A percentile compares a stretch with the other conserved stretches of the same genome.
These are phyloP conservation scores for Peromyscus maniculatus DNA, from an alignment of 2,113 vertebrate genomes.

Conservation along the genomic window DNA sequence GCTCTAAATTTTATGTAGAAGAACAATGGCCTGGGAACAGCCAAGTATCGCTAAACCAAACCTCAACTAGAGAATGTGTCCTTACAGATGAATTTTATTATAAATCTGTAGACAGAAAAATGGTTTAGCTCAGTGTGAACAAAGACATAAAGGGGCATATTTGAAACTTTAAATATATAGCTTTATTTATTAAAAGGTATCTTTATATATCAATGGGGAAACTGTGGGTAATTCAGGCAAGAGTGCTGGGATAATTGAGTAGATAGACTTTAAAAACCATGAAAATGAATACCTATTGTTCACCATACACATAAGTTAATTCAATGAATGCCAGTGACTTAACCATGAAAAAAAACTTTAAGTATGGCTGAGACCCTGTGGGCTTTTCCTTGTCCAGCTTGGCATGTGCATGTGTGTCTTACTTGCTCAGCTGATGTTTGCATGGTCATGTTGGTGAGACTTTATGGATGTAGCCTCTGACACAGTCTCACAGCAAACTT, in stretches of 20 bases:
- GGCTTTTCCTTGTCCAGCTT: neutral
- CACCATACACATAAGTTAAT: neutral
- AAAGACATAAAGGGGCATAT: neutral
- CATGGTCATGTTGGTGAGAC: neutral
- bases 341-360: neutral
- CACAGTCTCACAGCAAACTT: neutral
- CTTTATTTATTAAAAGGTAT: neutral
- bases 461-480: neutral
- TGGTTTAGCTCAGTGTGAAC: neutral
- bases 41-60: neutral
- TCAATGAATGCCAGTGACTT: neutral
- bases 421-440: neutral
- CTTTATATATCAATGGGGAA: neutral
- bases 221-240: neutral
- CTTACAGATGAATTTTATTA: neutral
- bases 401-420: neutral
- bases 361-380: neutral
- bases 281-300: neutral
- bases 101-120: neutral
- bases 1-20: neutral
- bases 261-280: neutral
- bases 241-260: neutral
- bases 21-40: neutral
- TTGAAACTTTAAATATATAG: neutral
- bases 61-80: neutral